Evolutionary conservation across 2,113 vertebrate genomes (phyloP).

Genomic region (Semnornis frantzii): DNA sequence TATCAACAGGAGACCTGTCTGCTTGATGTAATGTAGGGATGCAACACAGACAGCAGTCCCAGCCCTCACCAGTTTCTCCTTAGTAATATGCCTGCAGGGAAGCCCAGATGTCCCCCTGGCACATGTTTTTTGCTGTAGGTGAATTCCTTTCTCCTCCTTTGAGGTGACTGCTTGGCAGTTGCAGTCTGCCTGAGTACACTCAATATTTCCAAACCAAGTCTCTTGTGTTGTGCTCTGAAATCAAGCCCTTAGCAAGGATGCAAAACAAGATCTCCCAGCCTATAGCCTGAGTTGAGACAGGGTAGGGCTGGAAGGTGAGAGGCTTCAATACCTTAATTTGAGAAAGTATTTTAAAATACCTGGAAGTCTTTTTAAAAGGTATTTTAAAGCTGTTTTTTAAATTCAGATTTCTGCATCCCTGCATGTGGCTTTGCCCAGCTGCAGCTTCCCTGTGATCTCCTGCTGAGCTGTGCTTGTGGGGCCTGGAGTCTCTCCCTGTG

Average conservation of each 20-base stretch:
- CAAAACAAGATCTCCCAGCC: background rate
- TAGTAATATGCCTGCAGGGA: background rate
- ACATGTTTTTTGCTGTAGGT: background rate
- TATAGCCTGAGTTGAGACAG: background rate
- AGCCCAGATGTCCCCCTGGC: background rate
- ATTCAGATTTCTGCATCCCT: background rate
- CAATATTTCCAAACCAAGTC: background rate
- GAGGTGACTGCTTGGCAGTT: background rate
- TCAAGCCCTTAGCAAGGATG: background rate
- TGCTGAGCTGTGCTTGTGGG: background rate
- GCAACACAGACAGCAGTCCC: background rate
- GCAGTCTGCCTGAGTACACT: too few relatives aligned
- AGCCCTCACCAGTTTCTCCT: background rate
- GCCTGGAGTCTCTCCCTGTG: background rate
- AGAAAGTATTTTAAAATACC: background rate
- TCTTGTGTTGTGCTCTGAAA: background rate
- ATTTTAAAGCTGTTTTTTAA: background rate
- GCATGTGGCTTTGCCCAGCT: rapidly evolving
- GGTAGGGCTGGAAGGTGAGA: background rate
- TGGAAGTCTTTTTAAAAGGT: background rate
- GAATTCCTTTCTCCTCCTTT: background rate
- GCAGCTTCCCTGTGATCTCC: background rate
- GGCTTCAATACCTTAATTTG: background rate
- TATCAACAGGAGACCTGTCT: background rate
- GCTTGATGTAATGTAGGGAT: background rate